Percentiles rank a stretch among this genome's conserved stretches.
Conservation (phyloP, 1,140 invertebrate genomes). For the Trichonephila clavipes region DNA sequence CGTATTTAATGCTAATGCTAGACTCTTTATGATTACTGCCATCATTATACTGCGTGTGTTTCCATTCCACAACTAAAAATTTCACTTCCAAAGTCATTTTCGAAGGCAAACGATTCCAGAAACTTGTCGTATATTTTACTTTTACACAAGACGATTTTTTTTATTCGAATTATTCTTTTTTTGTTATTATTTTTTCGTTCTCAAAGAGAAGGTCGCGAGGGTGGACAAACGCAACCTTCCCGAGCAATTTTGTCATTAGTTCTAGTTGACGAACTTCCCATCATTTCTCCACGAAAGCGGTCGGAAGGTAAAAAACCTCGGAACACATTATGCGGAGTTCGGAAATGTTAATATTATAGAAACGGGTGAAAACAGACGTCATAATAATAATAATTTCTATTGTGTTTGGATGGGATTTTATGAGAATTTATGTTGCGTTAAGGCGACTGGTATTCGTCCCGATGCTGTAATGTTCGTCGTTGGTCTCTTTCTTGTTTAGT, state of each 20-base stretch:
- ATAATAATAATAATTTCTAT: conserved; percentile 65
- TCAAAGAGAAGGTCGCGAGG: neutral
- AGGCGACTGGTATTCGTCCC: neutral
- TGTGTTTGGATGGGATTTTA: conserved; percentile 43
- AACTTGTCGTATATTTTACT: neutral
- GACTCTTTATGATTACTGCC: neutral
- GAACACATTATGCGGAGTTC: conserved; percentile 52
- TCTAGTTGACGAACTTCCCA: conserved; percentile 63
- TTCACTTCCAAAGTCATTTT: neutral
- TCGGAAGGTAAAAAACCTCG: conserved; percentile 34
- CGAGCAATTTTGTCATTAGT: conserved; percentile 66
- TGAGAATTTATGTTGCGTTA: conserved; percentile 42
- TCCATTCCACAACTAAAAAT: neutral
- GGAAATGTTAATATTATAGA: conserved; percentile 60
- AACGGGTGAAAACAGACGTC: conserved; percentile 38
- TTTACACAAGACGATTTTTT: neutral
- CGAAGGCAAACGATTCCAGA: neutral
- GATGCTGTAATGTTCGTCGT: neutral
- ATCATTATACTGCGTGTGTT: neutral
- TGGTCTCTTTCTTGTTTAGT: no score
- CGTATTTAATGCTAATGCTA: neutral
- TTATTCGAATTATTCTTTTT: neutral
- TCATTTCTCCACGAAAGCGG: neutral
- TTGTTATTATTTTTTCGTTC: neutral
- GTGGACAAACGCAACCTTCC: conserved; percentile 36